Conservation (phyloP, 2,888 invertebrate species). For the Mantis religiosa region DNA sequence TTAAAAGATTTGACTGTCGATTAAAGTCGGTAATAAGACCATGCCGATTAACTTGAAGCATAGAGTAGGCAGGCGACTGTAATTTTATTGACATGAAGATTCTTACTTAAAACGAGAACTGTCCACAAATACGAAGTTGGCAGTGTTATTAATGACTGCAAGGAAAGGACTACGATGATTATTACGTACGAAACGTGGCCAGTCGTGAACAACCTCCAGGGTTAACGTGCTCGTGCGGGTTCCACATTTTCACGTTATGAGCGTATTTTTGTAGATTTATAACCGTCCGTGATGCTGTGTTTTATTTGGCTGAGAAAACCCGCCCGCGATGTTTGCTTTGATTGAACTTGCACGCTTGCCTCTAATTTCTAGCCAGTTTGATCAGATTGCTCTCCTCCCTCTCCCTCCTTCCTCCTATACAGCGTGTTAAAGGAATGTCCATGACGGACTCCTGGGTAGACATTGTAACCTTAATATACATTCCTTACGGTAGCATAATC, state of each 20-base stretch:
- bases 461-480: neutral
- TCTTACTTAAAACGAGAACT: no score
- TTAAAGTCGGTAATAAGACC: no score
- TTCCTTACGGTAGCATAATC: no score
- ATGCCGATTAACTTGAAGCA: no score
- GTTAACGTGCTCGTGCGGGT: neutral
- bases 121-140: no score
- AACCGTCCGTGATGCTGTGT: neutral
- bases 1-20: no score
- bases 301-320: neutral
- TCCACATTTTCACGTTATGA: neutral
- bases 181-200: no score
- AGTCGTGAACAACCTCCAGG: neutral
- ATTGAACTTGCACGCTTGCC: neutral
- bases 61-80: no score
- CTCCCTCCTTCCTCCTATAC: no score
- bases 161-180: no score
- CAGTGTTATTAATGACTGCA: no score
- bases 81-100: no score
- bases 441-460: neutral
- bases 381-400: neutral
- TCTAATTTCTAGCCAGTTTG: neutral
- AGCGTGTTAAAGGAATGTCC: neutral
- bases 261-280: neutral
- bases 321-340: neutral